A percentile compares a stretch with the other conserved stretches of the same genome.
Conservation (phyloP, 2,113 vertebrate genomes). For the Chaetodon trifascialis region DNA sequence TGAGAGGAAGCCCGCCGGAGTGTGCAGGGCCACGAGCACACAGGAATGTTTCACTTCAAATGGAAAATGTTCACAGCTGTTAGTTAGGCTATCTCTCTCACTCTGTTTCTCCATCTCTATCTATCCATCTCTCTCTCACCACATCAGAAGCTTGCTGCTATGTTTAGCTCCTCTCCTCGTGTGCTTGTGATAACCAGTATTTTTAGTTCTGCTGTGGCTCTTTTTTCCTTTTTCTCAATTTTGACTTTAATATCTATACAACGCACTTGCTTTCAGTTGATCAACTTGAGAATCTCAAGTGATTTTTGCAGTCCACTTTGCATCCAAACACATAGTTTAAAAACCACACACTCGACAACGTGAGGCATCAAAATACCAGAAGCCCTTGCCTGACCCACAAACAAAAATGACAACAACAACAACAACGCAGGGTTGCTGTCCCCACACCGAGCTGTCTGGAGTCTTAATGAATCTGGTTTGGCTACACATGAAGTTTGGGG, state of each 20-base stretch:
- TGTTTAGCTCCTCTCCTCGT: conserved; percentile 51
- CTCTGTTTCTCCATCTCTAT: conserved; percentile 61
- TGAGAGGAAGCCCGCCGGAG: conserved; percentile 83
- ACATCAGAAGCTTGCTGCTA: conserved; percentile 45
- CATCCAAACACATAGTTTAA: conserved; percentile 29
- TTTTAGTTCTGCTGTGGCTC: conserved; percentile 46
- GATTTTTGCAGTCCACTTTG: conserved; percentile 22
- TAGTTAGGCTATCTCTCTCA: conserved; percentile 71
- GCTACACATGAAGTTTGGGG: conserved; percentile 26
- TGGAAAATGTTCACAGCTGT: conserved; percentile 84
- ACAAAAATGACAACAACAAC: conserved; percentile 57
- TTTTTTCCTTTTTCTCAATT: background rate
- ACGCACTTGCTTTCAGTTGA: background rate
- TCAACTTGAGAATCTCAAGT: background rate
- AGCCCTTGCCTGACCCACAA: conserved; percentile 43
- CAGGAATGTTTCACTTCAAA: conserved; percentile 86
- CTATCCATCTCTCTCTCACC: conserved; percentile 50
- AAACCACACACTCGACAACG: conserved; percentile 19
- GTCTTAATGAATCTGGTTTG: conserved; percentile 33
- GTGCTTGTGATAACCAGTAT: conserved; percentile 58
- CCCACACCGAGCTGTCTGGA: conserved; percentile 55
- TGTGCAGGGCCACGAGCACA: conserved; percentile 75
- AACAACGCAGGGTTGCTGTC: conserved; percentile 21
- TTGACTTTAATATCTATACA: background rate
- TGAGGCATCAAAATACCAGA: conserved; percentile 44